Conservation (phyloP, 1,140 invertebrate species). For the Orchestia grillus region DNA sequence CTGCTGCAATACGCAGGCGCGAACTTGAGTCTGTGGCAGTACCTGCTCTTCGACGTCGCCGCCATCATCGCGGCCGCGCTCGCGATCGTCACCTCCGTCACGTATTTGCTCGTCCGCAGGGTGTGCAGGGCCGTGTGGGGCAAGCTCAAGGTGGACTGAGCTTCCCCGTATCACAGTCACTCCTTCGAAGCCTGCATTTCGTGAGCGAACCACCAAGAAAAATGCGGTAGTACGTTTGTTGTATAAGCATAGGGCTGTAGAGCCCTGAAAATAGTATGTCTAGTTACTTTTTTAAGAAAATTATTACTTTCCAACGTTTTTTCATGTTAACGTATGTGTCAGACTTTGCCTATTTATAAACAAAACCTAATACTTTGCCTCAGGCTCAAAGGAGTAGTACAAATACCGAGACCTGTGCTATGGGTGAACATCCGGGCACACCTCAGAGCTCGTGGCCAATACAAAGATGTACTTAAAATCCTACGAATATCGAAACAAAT, state of each 20-base stretch:
- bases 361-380: too few species aligned
- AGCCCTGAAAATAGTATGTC: too few species aligned
- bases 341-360: too few species aligned
- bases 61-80: constrained; percentile 55
- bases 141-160: not conserved
- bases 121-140: constrained; percentile 22
- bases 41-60: constrained; percentile 61
- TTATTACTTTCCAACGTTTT: too few species aligned
- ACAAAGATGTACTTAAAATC: not conserved
- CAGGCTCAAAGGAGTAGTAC: too few species aligned
- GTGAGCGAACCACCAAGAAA: too few species aligned
- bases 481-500: not conserved
- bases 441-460: not conserved
- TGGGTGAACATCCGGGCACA: not conserved
- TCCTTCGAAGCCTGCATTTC: too few species aligned
- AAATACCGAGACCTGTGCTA: too few species aligned
- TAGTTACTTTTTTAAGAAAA: too few species aligned
- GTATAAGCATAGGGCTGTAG: too few species aligned
- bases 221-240: too few species aligned
- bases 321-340: too few species aligned
- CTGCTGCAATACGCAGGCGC: constrained; percentile 61
- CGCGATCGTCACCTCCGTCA: not conserved
- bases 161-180: not conserved
- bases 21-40: constrained; percentile 60
- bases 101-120: constrained; percentile 51